phyloP scores from a whole-genome alignment of 2,797 vertebrate genomes.

The Anniella stebbinsi region DNA sequence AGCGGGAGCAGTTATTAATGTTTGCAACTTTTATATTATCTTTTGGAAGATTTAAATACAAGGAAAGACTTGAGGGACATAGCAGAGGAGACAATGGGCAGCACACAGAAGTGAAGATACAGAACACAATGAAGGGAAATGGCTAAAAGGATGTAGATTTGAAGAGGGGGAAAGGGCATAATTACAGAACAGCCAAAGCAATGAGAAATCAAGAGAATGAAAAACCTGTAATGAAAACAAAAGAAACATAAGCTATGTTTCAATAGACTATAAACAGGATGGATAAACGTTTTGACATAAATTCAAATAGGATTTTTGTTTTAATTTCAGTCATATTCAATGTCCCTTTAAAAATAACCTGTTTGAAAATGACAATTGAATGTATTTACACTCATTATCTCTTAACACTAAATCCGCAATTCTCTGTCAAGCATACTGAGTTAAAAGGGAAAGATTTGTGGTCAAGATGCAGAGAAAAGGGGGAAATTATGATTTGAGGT shows the following conservation, averaged over 20 bases:
- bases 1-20: not conserved
- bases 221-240: not conserved
- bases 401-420: not conserved
- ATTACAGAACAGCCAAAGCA: not conserved
- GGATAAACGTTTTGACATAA: not conserved
- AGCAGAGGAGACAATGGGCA: not conserved
- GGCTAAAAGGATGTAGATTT: conserved; percentile 8
- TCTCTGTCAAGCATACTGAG: not conserved
- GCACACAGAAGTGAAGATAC: not conserved
- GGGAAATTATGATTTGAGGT: not conserved
- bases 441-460: not conserved
- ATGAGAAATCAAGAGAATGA: conserved; percentile 1
- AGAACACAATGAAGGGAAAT: conserved; percentile 9
- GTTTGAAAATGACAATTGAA: not conserved
- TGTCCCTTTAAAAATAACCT: not conserved
- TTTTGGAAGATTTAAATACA: conserved; percentile 1
- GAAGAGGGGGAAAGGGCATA: not conserved
- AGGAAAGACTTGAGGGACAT: not conserved
- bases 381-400: not conserved
- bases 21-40: not conserved
- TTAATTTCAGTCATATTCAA: not conserved
- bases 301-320: not conserved
- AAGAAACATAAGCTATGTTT: not conserved
- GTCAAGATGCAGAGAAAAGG: too few relatives aligned
- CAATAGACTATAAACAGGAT: not conserved